A percentile compares a stretch with the other conserved stretches of the same genome.
Evolutionary conservation across 2,113 vertebrate genomes (phyloP).

Genomic region (Perognathus longimembris): DNA sequence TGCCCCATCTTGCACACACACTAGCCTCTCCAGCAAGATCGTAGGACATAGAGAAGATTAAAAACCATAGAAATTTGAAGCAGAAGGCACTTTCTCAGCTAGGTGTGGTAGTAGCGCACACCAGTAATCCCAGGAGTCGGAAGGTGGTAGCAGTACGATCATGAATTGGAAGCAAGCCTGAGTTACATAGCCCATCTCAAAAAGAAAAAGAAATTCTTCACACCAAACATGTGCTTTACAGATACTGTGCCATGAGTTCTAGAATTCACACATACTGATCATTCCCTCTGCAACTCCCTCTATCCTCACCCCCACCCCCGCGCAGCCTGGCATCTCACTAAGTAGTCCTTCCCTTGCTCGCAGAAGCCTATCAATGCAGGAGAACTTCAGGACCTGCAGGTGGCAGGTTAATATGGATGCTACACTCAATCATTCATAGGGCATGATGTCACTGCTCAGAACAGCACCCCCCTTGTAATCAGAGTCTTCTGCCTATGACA

Average conservation of each 20-base stretch:
- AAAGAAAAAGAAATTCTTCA: neutral
- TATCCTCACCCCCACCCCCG: too few relatives aligned
- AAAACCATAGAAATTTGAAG: neutral
- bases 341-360: neutral
- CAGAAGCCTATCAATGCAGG: neutral
- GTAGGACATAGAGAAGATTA: neutral
- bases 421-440: neutral
- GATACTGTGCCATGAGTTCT: neutral
- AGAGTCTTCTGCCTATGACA: neutral
- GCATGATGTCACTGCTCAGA: neutral
- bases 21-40: neutral
- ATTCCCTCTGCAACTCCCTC: too few relatives aligned
- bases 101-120: too few relatives aligned
- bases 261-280: neutral
- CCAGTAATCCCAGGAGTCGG: too few relatives aligned
- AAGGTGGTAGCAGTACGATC: too few relatives aligned
- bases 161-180: too few relatives aligned
- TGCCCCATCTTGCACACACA: neutral
- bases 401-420: neutral
- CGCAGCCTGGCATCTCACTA: neutral
- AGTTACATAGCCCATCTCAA: too few relatives aligned
- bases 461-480: neutral
- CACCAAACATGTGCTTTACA: neutral
- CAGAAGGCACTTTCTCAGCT: neutral
- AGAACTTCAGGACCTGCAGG: neutral